A percentile compares a stretch with the other conserved stretches of the same genome.
phyloP scores from a whole-genome alignment of 2,113 vertebrate species.

The Odontophorus gujanensis region DNA sequence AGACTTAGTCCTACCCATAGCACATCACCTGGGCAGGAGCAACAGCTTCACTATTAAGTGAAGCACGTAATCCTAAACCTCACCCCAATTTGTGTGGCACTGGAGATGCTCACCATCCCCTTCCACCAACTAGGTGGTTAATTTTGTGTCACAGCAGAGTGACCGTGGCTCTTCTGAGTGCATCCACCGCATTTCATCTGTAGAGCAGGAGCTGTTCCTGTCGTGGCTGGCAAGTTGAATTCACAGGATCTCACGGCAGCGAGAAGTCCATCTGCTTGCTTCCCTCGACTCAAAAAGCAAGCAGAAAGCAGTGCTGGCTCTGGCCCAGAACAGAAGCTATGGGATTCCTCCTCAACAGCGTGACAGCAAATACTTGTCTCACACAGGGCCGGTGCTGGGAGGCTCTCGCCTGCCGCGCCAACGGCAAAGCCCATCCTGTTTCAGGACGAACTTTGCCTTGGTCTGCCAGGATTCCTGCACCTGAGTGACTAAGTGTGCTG shows the following conservation, averaged over 20 bases:
- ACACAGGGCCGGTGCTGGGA: not conserved
- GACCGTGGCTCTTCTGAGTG: fast-evolving
- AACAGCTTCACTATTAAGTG: not conserved
- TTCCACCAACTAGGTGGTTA: fast-evolving
- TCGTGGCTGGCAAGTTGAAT: not conserved
- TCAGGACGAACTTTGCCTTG: not conserved
- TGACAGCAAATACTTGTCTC: not conserved
- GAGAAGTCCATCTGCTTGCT: not conserved
- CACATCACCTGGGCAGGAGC: not conserved
- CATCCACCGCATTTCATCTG: not conserved
- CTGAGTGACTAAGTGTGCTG: not conserved
- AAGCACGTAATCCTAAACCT: not conserved
- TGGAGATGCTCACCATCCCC: fast-evolving
- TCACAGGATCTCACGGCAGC: not conserved
- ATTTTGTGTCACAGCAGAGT: not conserved
- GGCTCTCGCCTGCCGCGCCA: not conserved
- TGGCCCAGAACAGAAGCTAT: not conserved
- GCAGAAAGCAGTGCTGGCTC: not conserved
- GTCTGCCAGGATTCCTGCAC: not conserved
- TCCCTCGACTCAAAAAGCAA: not conserved
- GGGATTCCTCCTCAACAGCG: not conserved
- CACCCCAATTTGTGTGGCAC: fast-evolving
- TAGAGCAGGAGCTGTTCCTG: not conserved
- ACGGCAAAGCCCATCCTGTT: fast-evolving
- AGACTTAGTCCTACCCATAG: not conserved